phyloP scores from a whole-genome alignment of 2,888 invertebrate genomes.

The Choreutis nemorana region DNA sequence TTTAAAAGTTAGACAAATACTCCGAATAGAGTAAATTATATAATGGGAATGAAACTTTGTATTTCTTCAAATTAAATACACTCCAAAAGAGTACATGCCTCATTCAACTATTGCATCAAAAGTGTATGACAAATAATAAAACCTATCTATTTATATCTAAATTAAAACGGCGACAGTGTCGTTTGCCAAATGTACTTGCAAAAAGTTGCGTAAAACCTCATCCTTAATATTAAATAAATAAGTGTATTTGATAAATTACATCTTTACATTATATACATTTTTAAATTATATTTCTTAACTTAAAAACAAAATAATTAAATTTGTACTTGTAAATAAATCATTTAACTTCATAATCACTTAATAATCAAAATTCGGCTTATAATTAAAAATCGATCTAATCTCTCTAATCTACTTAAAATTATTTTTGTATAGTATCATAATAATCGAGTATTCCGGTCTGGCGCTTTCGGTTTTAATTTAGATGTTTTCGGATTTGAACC shows the following conservation, averaged over 20 bases:
- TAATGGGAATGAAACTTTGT: too few relatives aligned
- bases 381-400: conserved; percentile 32
- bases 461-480: conserved; percentile 12
- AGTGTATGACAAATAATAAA: too few relatives aligned
- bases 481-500: not conserved
- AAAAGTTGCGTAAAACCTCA: conserved; percentile 35
- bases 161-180: conserved; percentile 16
- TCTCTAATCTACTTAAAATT: conserved; percentile 58
- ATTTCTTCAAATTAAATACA: too few relatives aligned
- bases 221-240: conserved; percentile 56
- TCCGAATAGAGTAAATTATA: too few relatives aligned
- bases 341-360: conserved; percentile 35
- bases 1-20: too few relatives aligned
- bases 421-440: conserved; percentile 44
- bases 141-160: too few relatives aligned
- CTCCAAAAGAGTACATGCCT: too few relatives aligned
- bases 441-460: conserved; percentile 22
- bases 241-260: conserved; percentile 45
- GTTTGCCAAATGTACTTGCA: conserved; percentile 34
- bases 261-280: conserved; percentile 65
- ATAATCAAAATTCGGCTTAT: conserved; percentile 33
- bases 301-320: conserved; percentile 48
- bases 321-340: conserved; percentile 61
- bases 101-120: too few relatives aligned
- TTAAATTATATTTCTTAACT: conserved; percentile 49